Evolutionary conservation across 2,113 vertebrate genomes (phyloP), one percentile per base, ranked within the genome.

Genomic region (Oncorhynchus masou): DNA sequence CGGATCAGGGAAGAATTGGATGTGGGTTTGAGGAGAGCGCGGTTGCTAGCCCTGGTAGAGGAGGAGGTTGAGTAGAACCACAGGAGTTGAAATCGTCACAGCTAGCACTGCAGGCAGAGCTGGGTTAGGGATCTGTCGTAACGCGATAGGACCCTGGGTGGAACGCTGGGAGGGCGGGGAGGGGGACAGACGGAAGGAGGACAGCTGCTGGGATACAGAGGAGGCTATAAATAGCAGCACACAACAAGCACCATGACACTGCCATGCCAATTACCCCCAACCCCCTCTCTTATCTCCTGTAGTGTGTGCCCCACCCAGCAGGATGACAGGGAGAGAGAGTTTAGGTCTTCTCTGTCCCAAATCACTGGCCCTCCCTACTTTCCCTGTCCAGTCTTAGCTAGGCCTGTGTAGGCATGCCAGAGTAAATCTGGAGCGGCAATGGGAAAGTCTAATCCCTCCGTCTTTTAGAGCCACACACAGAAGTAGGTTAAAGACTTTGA

Each of bases 161-260:
- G 85, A 77, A 70, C 81, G 19, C 16, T 19, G 60, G 65, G 13
- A 45, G n/a, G 49, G 68, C 67, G 68, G 77, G 74, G 87, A 78
- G 79, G 85, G 60, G 19, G n/a, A 64, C 15, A 59, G 75, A 81
- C 67, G 62, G 84, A 81, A 78, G 59, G 84, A 25, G 88, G 91
- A 95, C 96, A 96, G 95, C 95, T 95, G 95, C 90, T 90, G 88
- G 79, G 90, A 92, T 87, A 93, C 84, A 79, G 68, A 74, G 74
- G 8, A 71, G 86, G 79, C 88, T 96, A 96, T 94, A 93, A 95
- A 96, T 96, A 96, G 93, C 51, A 74, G n/a, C 59, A n/a, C n/a
- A 62, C 59, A 24, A 62, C 59, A 62, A 22, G 59, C 59, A 4
- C 51, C 51, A 51, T 51, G 15, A 16, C 49, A 51, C 49, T 15